Percentiles rank a stretch among this genome's conserved stretches.
phyloP scores from a whole-genome alignment of 53 echinoderm and acorn worm species.

The Mesocentrotus franciscanus region DNA sequence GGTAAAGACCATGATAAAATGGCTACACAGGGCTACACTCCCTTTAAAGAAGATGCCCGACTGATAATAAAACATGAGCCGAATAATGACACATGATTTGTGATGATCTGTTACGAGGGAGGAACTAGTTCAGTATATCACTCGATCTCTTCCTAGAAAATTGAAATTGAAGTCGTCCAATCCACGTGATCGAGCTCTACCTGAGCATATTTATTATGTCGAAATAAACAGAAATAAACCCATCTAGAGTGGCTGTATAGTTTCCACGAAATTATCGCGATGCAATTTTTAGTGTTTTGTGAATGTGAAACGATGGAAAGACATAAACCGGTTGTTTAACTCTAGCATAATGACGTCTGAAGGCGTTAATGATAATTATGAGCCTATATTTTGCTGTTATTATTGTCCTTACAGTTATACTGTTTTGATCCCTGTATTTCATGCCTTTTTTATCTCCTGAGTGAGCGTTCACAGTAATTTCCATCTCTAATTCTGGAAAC shows the following conservation, averaged over 20 bases:
- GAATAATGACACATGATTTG: neutral
- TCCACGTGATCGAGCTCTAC: neutral
- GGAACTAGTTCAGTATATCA: slow-evolving; percentile 24
- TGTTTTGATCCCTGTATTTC: neutral
- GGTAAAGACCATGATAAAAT: too few species aligned
- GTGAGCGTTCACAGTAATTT: neutral
- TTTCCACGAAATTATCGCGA: neutral
- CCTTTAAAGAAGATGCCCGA: neutral
- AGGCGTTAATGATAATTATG: neutral
- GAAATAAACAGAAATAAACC: slow-evolving; percentile 1
- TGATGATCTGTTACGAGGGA: slow-evolving; percentile 23
- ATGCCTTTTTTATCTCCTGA: neutral
- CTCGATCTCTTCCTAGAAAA: neutral
- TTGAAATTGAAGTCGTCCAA: neutral
- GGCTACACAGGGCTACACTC: too few species aligned
- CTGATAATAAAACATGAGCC: neutral
- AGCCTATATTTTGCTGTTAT: neutral
- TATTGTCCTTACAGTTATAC: neutral
- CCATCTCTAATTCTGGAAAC: neutral
- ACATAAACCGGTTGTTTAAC: neutral
- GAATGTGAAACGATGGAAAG: neutral
- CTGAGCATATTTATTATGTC: neutral
- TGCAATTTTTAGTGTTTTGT: neutral
- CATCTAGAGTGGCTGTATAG: neutral
- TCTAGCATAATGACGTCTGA: neutral